Conservation (phyloP, 2,797 vertebrate species). For the Peromyscus nudipes region DNA sequence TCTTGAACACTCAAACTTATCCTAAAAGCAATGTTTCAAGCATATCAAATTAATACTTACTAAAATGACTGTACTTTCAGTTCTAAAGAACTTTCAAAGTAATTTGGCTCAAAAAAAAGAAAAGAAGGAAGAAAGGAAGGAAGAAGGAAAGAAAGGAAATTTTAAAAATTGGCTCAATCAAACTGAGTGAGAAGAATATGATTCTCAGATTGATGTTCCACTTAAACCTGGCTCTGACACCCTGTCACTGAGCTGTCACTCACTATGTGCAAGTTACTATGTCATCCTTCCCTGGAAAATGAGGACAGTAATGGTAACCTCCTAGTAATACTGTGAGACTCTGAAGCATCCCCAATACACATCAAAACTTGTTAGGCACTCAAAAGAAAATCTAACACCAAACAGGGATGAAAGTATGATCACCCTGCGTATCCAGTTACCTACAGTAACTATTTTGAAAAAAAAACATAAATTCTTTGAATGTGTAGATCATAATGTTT, state of each 20-base stretch:
- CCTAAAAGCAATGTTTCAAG: background rate
- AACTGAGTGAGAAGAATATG: background rate
- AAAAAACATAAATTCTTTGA: background rate
- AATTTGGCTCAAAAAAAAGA: background rate
- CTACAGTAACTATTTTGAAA: background rate
- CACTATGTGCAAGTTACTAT: background rate
- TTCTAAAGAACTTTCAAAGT: background rate
- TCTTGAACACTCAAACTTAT: conserved; percentile 15
- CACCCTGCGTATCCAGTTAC: background rate
- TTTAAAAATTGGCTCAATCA: background rate
- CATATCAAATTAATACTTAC: background rate
- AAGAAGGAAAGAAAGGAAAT: too few relatives aligned
- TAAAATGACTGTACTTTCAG: background rate
- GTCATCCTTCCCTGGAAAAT: conserved; percentile 19
- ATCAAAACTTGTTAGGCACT: background rate
- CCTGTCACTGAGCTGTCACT: background rate
- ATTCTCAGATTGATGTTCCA: background rate
- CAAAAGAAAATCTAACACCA: background rate
- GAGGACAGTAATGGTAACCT: background rate
- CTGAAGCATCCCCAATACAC: background rate
- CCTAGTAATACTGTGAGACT: conserved; percentile 57
- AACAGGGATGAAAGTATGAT: background rate
- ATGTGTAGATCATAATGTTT: background rate
- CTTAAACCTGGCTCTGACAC: background rate
- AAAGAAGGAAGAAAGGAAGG: background rate